Percentiles rank a stretch among this genome's conserved stretches.
phyloP scores from a whole-genome alignment of 2,797 vertebrate species.

The Betta splendens region DNA sequence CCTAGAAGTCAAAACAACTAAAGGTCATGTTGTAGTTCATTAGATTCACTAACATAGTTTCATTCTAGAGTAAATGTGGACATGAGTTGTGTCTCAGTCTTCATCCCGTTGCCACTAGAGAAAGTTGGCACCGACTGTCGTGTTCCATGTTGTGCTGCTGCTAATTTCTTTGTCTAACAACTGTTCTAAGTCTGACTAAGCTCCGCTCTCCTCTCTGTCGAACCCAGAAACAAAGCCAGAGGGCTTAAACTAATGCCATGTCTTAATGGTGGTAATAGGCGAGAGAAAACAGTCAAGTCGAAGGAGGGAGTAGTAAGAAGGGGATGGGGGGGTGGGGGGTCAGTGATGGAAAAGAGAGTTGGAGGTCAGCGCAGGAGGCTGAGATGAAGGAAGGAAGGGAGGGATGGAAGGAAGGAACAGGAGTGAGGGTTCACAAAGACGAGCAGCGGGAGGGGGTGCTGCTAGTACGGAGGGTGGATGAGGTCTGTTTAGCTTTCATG shows the following conservation, averaged over 20 bases:
- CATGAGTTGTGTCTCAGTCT: slow-evolving; percentile 24
- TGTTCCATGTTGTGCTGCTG: slow-evolving; percentile 48
- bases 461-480: slow-evolving; percentile 17
- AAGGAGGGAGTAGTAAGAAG: slow-evolving; percentile 13
- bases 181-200: slow-evolving; percentile 57
- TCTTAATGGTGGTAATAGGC: slow-evolving; percentile 64
- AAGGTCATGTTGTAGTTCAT: not conserved
- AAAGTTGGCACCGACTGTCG: slow-evolving; percentile 47
- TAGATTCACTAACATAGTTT: slow-evolving; percentile 56
- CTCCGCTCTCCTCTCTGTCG: slow-evolving; percentile 50
- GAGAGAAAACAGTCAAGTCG: slow-evolving; percentile 21
- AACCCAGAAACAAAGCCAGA: slow-evolving; percentile 66
- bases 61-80: slow-evolving; percentile 39
- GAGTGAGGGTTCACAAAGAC: slow-evolving; percentile 38
- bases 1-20: slow-evolving; percentile 16
- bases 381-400: slow-evolving; percentile 18
- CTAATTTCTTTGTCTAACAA: slow-evolving; percentile 54
- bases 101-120: slow-evolving; percentile 42
- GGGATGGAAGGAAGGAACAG: slow-evolving; percentile 36
- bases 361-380: slow-evolving; percentile 39
- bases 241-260: slow-evolving; percentile 53
- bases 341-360: slow-evolving; percentile 33
- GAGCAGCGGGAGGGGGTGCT: slow-evolving; percentile 19
- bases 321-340: slow-evolving; percentile 8
- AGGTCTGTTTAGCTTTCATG: slow-evolving; percentile 58